Percentiles rank a stretch among this genome's conserved stretches.
phyloP scores from a whole-genome alignment of 92 coral and sea anemone genomes.

The Montipora capitata region DNA sequence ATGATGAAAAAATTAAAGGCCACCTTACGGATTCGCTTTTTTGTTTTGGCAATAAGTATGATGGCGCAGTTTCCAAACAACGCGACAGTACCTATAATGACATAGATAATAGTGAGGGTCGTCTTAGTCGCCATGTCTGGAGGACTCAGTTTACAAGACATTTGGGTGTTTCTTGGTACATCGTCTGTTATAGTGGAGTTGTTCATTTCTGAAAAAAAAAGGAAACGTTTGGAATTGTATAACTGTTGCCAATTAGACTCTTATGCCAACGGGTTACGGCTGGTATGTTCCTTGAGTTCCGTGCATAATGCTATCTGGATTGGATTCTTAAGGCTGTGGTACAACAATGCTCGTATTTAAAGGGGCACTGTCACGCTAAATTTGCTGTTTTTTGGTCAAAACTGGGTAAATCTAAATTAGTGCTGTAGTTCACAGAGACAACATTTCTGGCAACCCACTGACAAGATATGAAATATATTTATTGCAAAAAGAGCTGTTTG shows the following conservation, averaged over 20 bases:
- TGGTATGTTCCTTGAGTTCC: not conserved
- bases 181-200: not conserved
- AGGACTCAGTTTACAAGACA: not conserved
- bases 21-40: constrained; percentile 59
- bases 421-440: no score
- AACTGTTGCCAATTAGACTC: not conserved
- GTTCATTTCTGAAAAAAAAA: not conserved
- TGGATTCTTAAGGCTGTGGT: no score
- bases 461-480: no score
- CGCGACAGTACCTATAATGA: constrained; percentile 41
- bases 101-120: constrained; percentile 46
- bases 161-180: not conserved
- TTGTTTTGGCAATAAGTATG: constrained; percentile 55
- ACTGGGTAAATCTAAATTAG: no score
- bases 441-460: no score
- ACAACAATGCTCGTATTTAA: no score
- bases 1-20: constrained; percentile 65
- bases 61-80: constrained; percentile 62
- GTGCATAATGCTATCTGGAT: not conserved
- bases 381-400: no score
- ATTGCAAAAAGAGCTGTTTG: no score
- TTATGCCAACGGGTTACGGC: no score
- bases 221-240: not conserved
- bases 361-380: no score
- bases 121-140: not conserved